Percentiles rank a stretch among this genome's conserved stretches.
phyloP scores from a whole-genome alignment of 1,140 invertebrate species.

The Apis dorsata region DNA sequence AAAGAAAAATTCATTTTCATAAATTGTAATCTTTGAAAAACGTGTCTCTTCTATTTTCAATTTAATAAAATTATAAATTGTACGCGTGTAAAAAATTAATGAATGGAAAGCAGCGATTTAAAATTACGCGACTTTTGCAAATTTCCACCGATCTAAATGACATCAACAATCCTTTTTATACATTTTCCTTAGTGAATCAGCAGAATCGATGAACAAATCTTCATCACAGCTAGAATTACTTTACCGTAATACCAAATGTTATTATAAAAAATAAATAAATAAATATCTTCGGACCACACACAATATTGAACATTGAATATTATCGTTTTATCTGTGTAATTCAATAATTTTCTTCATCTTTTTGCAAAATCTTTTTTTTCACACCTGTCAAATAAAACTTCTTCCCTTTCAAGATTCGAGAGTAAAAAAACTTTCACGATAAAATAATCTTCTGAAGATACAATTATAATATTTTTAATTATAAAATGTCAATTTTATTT shows the following conservation, averaged over 20 bases:
- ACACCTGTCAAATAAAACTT: neutral
- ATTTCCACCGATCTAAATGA: neutral
- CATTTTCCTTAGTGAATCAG: slow-evolving; percentile 11
- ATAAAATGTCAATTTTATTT: no score
- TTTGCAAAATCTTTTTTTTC: neutral
- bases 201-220: slow-evolving; percentile 10
- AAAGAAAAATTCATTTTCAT: neutral
- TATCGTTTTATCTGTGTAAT: neutral
- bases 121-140: neutral
- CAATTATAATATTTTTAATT: no score
- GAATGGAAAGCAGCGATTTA: slow-evolving; percentile 9
- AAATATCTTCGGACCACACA: neutral
- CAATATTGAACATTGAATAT: neutral
- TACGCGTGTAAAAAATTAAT: neutral
- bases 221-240: slow-evolving; percentile 6
- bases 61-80: neutral
- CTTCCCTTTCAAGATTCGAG: neutral
- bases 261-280: slow-evolving; percentile 5
- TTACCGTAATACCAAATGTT: slow-evolving; percentile 3
- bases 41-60: neutral
- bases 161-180: neutral
- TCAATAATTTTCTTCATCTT: neutral
- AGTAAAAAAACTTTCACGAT: neutral
- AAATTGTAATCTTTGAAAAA: neutral
- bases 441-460: neutral